A percentile compares a stretch with the other conserved stretches of the same genome.
phyloP scores from a whole-genome alignment of 2,113 vertebrate genomes.

The Cricetomys ansorgei region DNA sequence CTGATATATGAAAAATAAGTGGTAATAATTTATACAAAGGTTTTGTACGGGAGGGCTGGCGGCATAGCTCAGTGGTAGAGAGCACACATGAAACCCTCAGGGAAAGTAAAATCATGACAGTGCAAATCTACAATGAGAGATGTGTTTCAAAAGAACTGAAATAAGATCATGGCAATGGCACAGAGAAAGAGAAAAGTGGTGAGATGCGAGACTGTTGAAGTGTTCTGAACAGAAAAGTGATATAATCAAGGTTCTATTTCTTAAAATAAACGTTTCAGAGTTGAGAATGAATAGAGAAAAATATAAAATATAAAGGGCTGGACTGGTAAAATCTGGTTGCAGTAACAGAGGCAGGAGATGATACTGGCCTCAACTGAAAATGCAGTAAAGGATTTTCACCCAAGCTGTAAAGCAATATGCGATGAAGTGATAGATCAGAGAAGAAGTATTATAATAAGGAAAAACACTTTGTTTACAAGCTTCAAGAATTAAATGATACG shows the following conservation, averaged over 20 bases:
- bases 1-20: background rate
- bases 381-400: background rate
- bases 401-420: background rate
- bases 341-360: background rate
- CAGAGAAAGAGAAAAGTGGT: background rate
- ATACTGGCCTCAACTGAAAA: constrained; percentile 1
- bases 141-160: constrained; percentile 14
- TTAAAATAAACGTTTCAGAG: background rate
- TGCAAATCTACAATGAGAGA: background rate
- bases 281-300: constrained; percentile 17
- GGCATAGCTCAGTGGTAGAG: background rate
- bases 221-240: background rate
- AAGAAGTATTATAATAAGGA: background rate
- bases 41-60: background rate
- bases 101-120: background rate
- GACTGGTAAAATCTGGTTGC: background rate
- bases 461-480: background rate
- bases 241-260: constrained; percentile 34
- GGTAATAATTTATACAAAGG: constrained; percentile 43
- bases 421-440: background rate
- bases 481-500: background rate
- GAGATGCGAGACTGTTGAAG: constrained; percentile 11
- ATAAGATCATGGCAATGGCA: background rate
- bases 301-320: background rate
- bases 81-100: background rate